Evolutionary conservation across 2,888 invertebrate genomes (phyloP), one percentile per base, ranked within the genome.

Genomic region (Teleogryllus oceanicus): DNA sequence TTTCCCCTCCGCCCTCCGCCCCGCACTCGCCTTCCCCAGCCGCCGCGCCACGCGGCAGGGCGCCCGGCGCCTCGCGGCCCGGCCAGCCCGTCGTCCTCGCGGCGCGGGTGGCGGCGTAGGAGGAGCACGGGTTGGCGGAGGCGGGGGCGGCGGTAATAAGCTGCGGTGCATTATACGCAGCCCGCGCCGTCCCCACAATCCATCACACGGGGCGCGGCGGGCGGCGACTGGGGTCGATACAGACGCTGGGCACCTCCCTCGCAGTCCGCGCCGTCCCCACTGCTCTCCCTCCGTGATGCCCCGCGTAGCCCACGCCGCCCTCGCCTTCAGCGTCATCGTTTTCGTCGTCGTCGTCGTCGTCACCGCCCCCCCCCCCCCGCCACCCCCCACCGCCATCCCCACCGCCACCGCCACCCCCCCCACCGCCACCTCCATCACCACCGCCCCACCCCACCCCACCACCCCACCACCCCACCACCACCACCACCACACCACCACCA

Each of bases 161-260:
- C 62, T 62, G 62, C 62, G 62, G 62, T 13, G 62, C 13, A 62
- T 62, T 62, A 62, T 62, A 62, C 62, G 62, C 62, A 62, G n/a
- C 62, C 62, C 62, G 62, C 62, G 62, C 62, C 62, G 62, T 62
- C 62, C 62, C 62, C 62, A 62, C 62, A 62, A 62, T 62, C 62
- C 62, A 62, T 62, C 62, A 62, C 62, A n/a, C 16, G 62, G 62
- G 11, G 16, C 62, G 62, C 13, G 16, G 62, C 62, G 62, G 13
- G 16, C 62, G 62, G n/a, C 62, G 62, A 62, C 62, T n/a, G 62
- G 62, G n/a, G 62, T 62, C 62, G 62, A 62, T 62, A 62, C 62
- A 62, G 62, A 62, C 62, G 16, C 62, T 13, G n/a, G 62, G 62
- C 13, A n/a, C 37, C 8, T 37, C 37, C 37, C 37, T 37, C 37